These are phyloP conservation scores for Cygnus atratus DNA, from an alignment of 2,113 vertebrate species.

Conservation along the genomic window DNA sequence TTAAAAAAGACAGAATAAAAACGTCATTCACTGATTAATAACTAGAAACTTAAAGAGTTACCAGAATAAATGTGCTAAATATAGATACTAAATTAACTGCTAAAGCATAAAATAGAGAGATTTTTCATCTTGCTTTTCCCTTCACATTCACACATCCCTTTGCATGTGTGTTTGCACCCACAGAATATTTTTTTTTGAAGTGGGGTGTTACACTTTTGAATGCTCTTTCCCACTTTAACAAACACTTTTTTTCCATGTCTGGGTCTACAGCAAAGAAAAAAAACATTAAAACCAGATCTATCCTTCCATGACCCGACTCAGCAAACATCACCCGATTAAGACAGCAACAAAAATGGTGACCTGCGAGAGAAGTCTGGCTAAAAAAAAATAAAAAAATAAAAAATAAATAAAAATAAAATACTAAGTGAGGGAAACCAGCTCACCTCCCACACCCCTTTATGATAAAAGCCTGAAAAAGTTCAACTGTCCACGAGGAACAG, in stretches of 20 bases:
- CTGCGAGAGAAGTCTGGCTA: neutral
- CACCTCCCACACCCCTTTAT: neutral
- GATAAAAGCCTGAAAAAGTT: neutral
- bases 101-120: neutral
- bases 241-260: neutral
- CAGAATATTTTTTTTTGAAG: neutral
- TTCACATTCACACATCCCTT: neutral
- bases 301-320: neutral
- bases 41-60: neutral
- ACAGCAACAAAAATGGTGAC: neutral
- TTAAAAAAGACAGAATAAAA: neutral
- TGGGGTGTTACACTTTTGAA: neutral
- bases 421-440: neutral
- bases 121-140: neutral
- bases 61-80: conserved; percentile 8
- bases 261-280: neutral
- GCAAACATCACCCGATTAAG: neutral
- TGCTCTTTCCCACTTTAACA: neutral
- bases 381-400: neutral
- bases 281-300: neutral
- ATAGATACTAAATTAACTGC: neutral
- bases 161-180: neutral
- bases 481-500: neutral
- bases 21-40: neutral
- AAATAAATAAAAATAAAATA: too few species aligned